These are phyloP conservation scores for Nebria ingens DNA, from an alignment of 1,140 invertebrate genomes.

Conservation along the genomic window DNA sequence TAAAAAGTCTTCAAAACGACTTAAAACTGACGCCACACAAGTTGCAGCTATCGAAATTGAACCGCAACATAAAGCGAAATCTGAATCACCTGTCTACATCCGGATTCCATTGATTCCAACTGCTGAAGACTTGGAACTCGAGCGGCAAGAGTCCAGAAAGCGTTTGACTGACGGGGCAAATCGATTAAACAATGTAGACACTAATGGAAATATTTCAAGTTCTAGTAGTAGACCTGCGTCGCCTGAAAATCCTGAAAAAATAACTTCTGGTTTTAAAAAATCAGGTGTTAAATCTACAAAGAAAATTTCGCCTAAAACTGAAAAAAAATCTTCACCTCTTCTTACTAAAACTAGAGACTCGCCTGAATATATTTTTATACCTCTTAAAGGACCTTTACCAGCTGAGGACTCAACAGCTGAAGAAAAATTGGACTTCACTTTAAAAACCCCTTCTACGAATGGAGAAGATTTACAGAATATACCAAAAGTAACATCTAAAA, in stretches of 20 bases:
- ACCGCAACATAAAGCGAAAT: constrained; percentile 9
- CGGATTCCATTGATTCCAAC: constrained; percentile 32
- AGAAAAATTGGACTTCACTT: no score
- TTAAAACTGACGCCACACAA: background rate
- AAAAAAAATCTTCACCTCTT: background rate
- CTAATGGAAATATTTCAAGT: constrained; percentile 41
- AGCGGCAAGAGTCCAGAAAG: constrained; percentile 4
- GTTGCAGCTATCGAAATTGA: constrained; percentile 15
- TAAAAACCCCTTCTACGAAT: no score
- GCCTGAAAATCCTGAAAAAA: no score
- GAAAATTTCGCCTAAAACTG: background rate
- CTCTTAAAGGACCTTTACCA: background rate
- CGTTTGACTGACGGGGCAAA: background rate
- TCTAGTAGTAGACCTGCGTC: constrained; percentile 22
- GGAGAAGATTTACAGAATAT: no score
- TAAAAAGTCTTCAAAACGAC: constrained; percentile 9
- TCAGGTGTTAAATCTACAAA: background rate
- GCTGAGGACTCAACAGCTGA: background rate
- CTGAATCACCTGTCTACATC: constrained; percentile 28
- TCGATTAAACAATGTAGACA: constrained; percentile 11
- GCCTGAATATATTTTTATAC: background rate
- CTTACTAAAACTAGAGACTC: constrained; percentile 21
- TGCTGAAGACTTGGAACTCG: constrained; percentile 23
- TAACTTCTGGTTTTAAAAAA: no score
- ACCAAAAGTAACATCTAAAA: no score